Conservation (phyloP, 2,797 vertebrate genomes). For the Fratercula arctica region DNA sequence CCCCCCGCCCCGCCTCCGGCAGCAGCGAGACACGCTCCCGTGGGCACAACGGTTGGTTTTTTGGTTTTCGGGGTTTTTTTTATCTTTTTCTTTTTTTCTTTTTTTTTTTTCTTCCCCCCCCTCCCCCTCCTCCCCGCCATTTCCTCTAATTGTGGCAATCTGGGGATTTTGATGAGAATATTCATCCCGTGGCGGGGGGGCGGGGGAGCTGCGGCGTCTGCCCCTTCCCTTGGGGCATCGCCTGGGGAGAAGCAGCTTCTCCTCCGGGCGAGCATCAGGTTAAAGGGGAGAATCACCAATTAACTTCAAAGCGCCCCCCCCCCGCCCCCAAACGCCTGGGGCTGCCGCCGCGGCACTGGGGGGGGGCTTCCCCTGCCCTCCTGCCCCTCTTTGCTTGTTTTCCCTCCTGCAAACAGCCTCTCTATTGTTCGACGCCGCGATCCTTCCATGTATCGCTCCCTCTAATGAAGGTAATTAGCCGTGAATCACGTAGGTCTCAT, state of each 20-base stretch:
- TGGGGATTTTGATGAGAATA: neutral
- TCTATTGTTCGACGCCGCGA: neutral
- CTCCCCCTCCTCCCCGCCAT: neutral
- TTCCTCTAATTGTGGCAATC: neutral
- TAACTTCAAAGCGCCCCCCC: neutral
- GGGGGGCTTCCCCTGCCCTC: neutral
- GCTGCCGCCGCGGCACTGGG: accelerated
- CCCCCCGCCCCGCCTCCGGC: accelerated
- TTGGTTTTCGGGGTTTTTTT: accelerated
- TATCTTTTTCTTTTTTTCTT: no score
- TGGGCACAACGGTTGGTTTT: accelerated
- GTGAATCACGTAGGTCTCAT: constrained; percentile 34
- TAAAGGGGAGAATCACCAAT: neutral
- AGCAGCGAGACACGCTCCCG: accelerated
- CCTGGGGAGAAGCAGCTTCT: neutral
- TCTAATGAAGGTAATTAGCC: constrained; percentile 57
- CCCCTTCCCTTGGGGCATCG: neutral
- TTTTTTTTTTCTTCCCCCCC: neutral
- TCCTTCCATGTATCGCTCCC: neutral
- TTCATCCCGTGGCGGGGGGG: no score
- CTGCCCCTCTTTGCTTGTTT: neutral
- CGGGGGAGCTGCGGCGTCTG: neutral
- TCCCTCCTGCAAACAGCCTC: neutral
- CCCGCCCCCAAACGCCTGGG: neutral
- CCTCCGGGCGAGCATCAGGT: accelerated